A percentile compares a stretch with the other conserved stretches of the same genome.
phyloP scores from a whole-genome alignment of 2,888 invertebrate species.

The Troglohyphantes excavatus region DNA sequence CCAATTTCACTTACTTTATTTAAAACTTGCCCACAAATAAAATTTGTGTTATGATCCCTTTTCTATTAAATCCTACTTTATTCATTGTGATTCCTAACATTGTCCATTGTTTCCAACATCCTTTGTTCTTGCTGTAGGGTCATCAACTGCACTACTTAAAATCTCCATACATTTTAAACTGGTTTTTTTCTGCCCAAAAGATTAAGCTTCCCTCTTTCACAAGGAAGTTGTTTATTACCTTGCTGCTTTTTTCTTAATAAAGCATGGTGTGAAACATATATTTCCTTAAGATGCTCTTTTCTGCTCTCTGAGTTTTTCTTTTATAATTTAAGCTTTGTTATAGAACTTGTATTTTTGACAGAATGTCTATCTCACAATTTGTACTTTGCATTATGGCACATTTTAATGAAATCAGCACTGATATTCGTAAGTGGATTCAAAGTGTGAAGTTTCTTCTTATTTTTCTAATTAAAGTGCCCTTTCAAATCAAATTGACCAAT shows the following conservation, averaged over 20 bases:
- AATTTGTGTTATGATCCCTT: neutral
- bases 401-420: neutral
- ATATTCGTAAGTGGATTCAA: neutral
- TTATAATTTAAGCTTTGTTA: too few relatives aligned
- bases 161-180: neutral
- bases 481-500: neutral
- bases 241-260: too few relatives aligned
- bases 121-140: neutral
- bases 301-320: too few relatives aligned
- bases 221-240: neutral
- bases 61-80: neutral
- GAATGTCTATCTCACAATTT: neutral
- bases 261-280: too few relatives aligned
- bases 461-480: constrained; percentile 20
- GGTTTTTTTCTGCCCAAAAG: neutral
- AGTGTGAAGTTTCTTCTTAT: neutral
- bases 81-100: neutral
- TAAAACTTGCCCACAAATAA: neutral
- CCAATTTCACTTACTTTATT: neutral
- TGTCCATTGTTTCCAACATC: neutral
- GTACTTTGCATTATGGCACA: neutral
- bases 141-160: neutral
- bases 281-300: too few relatives aligned
- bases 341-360: neutral
- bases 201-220: neutral